Percentiles rank a stretch among this genome's conserved stretches.
phyloP scores from a whole-genome alignment of 2,797 vertebrate genomes.

The Xerus rutilus region DNA sequence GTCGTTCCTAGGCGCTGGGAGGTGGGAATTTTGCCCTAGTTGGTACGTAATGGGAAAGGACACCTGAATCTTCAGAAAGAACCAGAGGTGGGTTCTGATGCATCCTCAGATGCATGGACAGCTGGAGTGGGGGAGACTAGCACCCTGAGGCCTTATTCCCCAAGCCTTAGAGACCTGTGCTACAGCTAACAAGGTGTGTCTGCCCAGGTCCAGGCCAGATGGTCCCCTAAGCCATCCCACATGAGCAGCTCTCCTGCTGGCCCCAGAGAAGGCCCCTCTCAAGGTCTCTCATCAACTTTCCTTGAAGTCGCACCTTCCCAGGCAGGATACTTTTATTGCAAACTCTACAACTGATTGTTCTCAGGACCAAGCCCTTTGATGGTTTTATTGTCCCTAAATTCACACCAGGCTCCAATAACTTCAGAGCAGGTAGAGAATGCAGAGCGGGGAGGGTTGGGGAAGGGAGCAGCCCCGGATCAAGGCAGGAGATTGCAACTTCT shows the following conservation, averaged over 20 bases:
- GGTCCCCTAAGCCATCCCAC: slow-evolving; percentile 63
- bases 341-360: slow-evolving; percentile 61
- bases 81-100: neutral
- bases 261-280: neutral
- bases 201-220: slow-evolving; percentile 24
- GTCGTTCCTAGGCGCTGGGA: neutral
- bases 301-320: slow-evolving; percentile 74
- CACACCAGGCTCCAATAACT: slow-evolving; percentile 81
- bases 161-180: neutral
- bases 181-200: neutral
- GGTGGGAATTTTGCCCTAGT: neutral
- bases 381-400: slow-evolving; percentile 83
- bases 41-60: too few species aligned
- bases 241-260: neutral
- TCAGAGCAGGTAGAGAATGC: slow-evolving; percentile 74
- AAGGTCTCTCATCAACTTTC: neutral
- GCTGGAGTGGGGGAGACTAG: neutral
- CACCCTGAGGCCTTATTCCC: neutral
- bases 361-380: slow-evolving; percentile 79
- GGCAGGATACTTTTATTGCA: slow-evolving; percentile 76
- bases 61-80: neutral
- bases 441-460: neutral
- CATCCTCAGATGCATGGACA: too few species aligned
- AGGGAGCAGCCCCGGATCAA: slow-evolving; percentile 51
- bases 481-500: slow-evolving; percentile 59